Conservation (phyloP, 2,113 vertebrate genomes). For the Ardeotis arabs region DNA sequence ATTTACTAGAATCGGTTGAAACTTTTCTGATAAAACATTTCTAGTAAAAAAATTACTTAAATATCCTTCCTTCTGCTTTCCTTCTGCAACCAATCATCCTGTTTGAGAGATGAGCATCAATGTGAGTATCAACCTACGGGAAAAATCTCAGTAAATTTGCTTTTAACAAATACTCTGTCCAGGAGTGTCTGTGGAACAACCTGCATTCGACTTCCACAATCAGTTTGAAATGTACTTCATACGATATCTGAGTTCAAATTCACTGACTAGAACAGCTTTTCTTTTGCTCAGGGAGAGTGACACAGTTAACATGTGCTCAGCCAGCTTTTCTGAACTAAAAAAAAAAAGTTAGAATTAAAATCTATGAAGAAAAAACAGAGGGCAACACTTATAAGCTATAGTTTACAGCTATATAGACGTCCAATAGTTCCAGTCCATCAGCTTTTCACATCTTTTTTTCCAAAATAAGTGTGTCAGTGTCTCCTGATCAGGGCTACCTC, state of each 20-base stretch:
- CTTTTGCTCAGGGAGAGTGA: neutral
- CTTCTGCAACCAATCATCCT: neutral
- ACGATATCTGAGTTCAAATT: neutral
- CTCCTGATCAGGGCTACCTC: neutral
- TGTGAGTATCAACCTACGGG: neutral
- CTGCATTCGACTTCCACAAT: neutral
- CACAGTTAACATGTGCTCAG: neutral
- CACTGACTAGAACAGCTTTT: neutral
- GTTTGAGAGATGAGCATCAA: neutral
- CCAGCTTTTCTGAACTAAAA: neutral
- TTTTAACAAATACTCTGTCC: neutral
- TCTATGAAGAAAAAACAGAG: neutral
- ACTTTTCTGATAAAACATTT: neutral
- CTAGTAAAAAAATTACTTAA: neutral
- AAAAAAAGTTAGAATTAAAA: neutral
- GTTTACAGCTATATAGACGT: neutral
- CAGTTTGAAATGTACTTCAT: neutral
- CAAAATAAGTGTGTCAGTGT: neutral
- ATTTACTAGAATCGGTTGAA: neutral
- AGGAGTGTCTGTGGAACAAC: neutral
- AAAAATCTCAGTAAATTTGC: neutral
- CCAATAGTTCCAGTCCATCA: neutral
- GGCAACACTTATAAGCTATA: neutral
- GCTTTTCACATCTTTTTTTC: neutral
- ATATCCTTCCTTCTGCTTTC: neutral